Conservation (phyloP, 2,888 invertebrate genomes). For the Gastracanthus pulcherrimus region DNA sequence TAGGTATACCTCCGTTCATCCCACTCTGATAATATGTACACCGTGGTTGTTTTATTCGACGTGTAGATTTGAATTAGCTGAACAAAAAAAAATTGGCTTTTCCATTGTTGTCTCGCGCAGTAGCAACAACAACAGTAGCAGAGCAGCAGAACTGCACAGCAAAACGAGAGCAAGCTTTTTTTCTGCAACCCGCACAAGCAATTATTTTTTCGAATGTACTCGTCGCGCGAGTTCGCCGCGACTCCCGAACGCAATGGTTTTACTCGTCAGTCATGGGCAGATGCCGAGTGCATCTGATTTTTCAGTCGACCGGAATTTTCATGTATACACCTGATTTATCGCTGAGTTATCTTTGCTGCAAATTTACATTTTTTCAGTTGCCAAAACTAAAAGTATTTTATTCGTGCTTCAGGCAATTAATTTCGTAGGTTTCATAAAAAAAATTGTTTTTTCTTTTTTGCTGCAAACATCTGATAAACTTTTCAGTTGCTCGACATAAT, state of each 20-base stretch:
- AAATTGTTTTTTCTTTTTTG: neutral
- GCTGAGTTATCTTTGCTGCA: neutral
- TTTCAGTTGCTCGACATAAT: neutral
- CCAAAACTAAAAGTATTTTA: no score
- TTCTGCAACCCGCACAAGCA: neutral
- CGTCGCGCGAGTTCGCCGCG: neutral
- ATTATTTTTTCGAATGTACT: neutral
- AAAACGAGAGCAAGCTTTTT: conserved; percentile 11
- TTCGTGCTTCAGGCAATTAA: neutral
- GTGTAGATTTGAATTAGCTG: neutral
- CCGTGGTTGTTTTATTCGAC: neutral
- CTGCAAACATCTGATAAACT: neutral
- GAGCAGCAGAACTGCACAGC: no score
- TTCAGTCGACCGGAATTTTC: no score
- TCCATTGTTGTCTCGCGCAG: neutral
- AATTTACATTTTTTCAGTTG: no score
- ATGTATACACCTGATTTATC: neutral
- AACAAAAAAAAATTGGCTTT: conserved; percentile 10
- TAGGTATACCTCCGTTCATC: no score
- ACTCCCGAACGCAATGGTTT: neutral
- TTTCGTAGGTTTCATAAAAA: neutral
- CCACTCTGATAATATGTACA: no score
- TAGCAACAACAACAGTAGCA: no score
- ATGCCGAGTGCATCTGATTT: neutral
- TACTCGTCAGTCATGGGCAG: conserved; percentile 3